A percentile compares a stretch with the other conserved stretches of the same genome.
phyloP scores from a whole-genome alignment of 1,140 invertebrate genomes.

The Calliphora vicina region DNA sequence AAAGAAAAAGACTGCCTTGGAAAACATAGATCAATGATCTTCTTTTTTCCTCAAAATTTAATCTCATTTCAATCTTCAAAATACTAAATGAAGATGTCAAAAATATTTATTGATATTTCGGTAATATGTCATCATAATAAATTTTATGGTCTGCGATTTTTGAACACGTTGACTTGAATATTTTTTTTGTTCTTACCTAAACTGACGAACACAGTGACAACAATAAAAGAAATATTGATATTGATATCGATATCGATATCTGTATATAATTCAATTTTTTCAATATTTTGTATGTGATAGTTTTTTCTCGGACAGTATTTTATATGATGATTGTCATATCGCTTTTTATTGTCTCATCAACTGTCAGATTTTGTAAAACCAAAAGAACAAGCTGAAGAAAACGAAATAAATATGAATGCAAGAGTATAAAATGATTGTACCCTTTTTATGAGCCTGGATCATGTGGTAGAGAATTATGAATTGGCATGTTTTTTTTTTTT shows the following conservation, averaged over 20 bases:
- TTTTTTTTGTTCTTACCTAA: background rate
- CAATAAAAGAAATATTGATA: background rate
- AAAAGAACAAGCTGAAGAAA: background rate
- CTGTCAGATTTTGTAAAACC: conserved; percentile 26
- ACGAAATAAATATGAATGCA: background rate
- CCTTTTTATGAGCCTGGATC: background rate
- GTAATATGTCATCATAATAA: conserved; percentile 18
- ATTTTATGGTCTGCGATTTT: conserved; percentile 16
- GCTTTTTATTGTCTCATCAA: conserved; percentile 29
- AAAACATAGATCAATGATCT: background rate
- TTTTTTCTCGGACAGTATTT: background rate
- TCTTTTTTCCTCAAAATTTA: background rate
- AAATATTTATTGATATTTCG: conserved; percentile 18
- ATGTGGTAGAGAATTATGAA: conserved; percentile 1
- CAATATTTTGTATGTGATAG: background rate
- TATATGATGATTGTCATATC: conserved; percentile 12
- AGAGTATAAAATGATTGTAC: no score
- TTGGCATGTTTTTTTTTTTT: conserved; percentile 1
- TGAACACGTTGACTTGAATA: background rate
- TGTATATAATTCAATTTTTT: conserved; percentile 18
- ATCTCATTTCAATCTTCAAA: background rate
- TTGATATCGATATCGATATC: conserved; percentile 2
- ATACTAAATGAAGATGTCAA: conserved; percentile 21
- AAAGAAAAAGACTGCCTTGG: no score
- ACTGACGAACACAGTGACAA: background rate